Percentiles rank a stretch among this genome's conserved stretches.
Evolutionary conservation across 53 echinoderm and acorn worm genomes (phyloP).

Genomic region (Glandiceps talaboti): DNA sequence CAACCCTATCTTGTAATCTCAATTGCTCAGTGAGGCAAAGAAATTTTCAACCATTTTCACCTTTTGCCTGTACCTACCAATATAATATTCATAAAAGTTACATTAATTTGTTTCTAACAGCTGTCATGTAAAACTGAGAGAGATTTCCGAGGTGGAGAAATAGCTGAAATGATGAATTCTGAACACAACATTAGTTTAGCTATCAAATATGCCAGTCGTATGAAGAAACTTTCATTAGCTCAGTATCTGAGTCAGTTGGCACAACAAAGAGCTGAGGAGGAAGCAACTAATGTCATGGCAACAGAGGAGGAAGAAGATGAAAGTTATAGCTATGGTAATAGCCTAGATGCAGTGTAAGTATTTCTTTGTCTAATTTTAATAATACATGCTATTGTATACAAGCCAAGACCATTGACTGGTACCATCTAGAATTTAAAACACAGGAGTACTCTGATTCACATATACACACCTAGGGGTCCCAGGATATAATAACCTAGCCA

Average conservation of each 20-base stretch:
- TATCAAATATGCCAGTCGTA: constrained; percentile 88
- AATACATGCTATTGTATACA: no score
- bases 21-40: no score
- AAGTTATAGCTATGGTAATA: not conserved
- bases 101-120: constrained; percentile 27
- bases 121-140: constrained; percentile 82
- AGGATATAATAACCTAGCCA: no score
- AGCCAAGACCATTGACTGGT: no score
- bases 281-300: constrained; percentile 11
- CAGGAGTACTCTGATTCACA: no score
- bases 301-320: constrained; percentile 25
- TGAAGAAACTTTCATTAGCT: constrained; percentile 61
- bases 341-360: not conserved
- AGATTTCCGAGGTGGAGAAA: constrained; percentile 60
- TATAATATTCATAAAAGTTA: no score
- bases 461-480: no score
- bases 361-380: no score
- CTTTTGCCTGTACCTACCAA: no score
- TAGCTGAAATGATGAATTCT: constrained; percentile 70
- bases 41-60: no score
- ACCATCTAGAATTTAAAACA: no score
- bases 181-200: constrained; percentile 71
- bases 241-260: constrained; percentile 73
- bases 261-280: constrained; percentile 48
- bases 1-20: no score